Base-by-base conservation (phyloP, 1,140 invertebrate genomes). In the Gryon sp. region DNA sequence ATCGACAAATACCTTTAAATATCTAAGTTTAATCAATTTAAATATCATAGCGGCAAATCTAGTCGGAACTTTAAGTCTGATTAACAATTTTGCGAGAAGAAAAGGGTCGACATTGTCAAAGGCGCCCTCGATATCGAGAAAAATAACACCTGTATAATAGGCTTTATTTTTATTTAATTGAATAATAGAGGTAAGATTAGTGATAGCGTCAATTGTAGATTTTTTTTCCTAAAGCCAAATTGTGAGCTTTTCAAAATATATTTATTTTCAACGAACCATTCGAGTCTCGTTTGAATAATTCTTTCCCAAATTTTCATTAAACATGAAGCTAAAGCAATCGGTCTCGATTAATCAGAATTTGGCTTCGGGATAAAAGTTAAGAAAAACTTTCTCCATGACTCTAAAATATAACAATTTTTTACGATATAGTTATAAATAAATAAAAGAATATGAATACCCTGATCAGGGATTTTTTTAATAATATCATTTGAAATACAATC, bases 61-160 rank as follows among this genome's bases (percentile, higher is more conserved):
- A 3, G 8, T 2, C 1, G 74, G 53, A 1, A 28, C 19, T 15
- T 52, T 40, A 0, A 43, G 1, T 11, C 32, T n/a, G 0, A 53
- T 45, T 4, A 76, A 11, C 20, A 63, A 50, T 38, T 50, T n/a
- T 26, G 46, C 9, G 1, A 76, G 20, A 24, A 62, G 48, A 26
- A 40, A 40, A 6, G 36, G 28, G 9, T 69, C 46, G 1, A 68
- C 48, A 30, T 76, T 76, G 30, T 63, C 57, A 19, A 76, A 76
- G 5, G 62, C 63, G 0, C 73, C 50, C n/a, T 32, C 6, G 0
- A 72, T 57, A 36, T 72, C 60, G 0, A 66, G 4, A 14, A 46
- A 59, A 7, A 41, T 62, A 0, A 11, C 52, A 1, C 18, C 15
- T 6, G 45, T 8, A 14, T 36, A 24, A 12, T 28, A 38, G 0